A percentile compares a stretch with the other conserved stretches of the same genome.
These are phyloP conservation scores for Actias luna DNA, from an alignment of 2,888 invertebrate genomes.

Conservation along the genomic window DNA sequence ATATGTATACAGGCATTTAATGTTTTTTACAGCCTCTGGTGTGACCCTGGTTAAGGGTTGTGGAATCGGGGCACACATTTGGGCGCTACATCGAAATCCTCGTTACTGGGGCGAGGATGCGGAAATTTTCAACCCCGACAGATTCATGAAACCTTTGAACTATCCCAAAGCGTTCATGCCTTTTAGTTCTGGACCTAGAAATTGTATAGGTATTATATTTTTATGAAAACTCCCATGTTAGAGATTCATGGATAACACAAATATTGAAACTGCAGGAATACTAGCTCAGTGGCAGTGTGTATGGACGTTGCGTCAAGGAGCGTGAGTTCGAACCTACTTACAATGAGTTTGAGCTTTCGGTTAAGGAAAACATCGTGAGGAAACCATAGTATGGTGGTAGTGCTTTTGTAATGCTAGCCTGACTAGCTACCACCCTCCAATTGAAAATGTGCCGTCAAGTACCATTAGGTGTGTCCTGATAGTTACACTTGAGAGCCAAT, in stretches of 20 bases:
- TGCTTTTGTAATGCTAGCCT: no score
- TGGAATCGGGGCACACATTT: slow-evolving; percentile 39
- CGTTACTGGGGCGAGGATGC: slow-evolving; percentile 54
- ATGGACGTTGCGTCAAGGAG: no score
- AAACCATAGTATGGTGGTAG: no score
- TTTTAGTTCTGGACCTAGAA: slow-evolving; percentile 46
- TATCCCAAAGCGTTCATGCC: slow-evolving; percentile 44
- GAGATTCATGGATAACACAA: neutral
- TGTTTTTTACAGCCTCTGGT: slow-evolving; percentile 5
- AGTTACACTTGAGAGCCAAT: no score
- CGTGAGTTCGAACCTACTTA: no score
- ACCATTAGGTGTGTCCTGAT: no score
- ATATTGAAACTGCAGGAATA: no score
- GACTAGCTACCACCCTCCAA: no score
- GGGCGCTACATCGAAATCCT: slow-evolving; percentile 52
- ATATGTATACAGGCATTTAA: neutral
- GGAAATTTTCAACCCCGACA: slow-evolving; percentile 50
- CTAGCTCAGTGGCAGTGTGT: no score
- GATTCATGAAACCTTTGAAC: slow-evolving; percentile 42
- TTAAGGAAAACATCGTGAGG: no score
- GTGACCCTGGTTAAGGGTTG: slow-evolving; percentile 34
- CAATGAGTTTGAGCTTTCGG: no score
- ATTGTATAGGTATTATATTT: slow-evolving; percentile 41
- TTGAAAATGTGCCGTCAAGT: no score
- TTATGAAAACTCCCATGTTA: neutral